These are phyloP conservation scores for Tenthredo livida DNA, from an alignment of 2,888 invertebrate species.

Conservation along the genomic window DNA sequence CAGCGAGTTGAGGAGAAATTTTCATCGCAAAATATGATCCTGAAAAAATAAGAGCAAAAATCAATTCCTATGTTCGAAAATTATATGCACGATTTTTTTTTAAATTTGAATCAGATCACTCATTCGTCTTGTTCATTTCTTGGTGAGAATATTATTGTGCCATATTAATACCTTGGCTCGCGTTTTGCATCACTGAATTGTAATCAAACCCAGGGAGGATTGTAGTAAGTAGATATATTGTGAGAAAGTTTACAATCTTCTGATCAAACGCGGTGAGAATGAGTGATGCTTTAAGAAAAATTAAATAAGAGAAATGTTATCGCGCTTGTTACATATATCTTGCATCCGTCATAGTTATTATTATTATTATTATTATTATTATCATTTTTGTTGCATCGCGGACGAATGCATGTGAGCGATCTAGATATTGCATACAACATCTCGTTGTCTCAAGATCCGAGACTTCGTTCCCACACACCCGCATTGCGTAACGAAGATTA, in stretches of 20 bases:
- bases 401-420: neutral
- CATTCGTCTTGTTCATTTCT: neutral
- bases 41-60: neutral
- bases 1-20: neutral
- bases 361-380: slow-evolving; percentile 16
- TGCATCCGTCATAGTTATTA: neutral
- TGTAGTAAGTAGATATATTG: neutral
- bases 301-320: neutral
- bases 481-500: slow-evolving; percentile 37
- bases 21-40: neutral
- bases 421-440: slow-evolving; percentile 1
- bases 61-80: no score
- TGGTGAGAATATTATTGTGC: neutral
- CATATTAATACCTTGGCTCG: neutral
- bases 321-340: neutral
- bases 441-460: neutral
- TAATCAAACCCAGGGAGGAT: neutral
- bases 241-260: slow-evolving; percentile 36
- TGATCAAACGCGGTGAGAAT: neutral
- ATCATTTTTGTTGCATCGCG: neutral
- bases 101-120: neutral
- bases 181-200: slow-evolving; percentile 22
- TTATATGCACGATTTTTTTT: neutral
- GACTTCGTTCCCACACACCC: slow-evolving; percentile 47
- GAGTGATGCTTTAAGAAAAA: neutral